Evolutionary conservation across 2,113 vertebrate genomes (phyloP).

Genomic region (Pipa parva): DNA sequence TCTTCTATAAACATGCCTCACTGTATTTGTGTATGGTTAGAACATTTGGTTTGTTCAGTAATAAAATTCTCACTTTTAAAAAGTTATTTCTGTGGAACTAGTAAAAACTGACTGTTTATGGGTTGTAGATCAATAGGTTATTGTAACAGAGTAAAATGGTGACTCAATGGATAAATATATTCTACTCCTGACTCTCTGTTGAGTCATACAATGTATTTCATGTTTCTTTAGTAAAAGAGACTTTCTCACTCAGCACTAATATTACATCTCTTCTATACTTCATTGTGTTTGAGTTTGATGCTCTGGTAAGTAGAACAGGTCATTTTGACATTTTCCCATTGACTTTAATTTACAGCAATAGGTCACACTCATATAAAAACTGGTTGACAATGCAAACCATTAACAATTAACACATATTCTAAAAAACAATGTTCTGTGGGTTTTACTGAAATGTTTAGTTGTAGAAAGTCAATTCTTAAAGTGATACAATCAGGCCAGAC

Average conservation of each 20-base stretch:
- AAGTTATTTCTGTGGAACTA: too few species aligned
- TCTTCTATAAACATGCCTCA: too few species aligned
- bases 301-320: neutral
- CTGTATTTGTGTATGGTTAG: too few species aligned
- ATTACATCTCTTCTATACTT: neutral
- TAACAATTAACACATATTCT: neutral
- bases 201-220: too few species aligned
- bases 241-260: neutral
- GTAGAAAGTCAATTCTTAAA: too few species aligned
- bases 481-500: too few species aligned
- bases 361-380: neutral
- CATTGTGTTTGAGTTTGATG: neutral
- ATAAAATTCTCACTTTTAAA: too few species aligned
- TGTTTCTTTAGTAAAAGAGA: too few species aligned
- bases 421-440: neutral
- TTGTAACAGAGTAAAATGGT: neutral
- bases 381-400: neutral
- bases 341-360: neutral
- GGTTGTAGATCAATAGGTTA: neutral
- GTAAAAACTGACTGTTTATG: too few species aligned
- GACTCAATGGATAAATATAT: neutral
- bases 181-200: neutral
- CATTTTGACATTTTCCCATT: neutral
- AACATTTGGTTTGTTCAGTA: too few species aligned
- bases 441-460: too few species aligned